phyloP scores from a whole-genome alignment of 1,140 invertebrate species.

The Caenorhabditis latens region DNA sequence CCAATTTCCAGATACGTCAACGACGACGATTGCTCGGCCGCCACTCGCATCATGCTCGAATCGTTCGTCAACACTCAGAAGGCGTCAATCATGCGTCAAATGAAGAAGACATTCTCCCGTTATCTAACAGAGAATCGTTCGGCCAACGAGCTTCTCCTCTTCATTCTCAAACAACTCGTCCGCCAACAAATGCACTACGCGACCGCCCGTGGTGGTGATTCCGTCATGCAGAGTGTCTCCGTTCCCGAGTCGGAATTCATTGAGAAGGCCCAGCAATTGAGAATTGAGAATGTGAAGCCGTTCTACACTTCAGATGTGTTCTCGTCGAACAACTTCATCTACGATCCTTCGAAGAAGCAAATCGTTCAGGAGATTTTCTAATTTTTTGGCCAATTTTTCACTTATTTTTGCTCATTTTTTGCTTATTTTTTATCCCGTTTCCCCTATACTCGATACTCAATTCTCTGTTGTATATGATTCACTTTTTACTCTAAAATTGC shows the following conservation, averaged over 20 bases:
- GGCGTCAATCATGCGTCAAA: constrained; percentile 94
- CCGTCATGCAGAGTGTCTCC: constrained; percentile 82
- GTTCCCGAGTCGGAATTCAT: constrained; percentile 91
- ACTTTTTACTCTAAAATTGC: no score
- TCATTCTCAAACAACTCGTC: constrained; percentile 92
- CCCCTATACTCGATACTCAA: no score
- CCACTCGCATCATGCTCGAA: constrained; percentile 95
- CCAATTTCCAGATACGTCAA: constrained; percentile 83
- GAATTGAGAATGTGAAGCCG: constrained; percentile 88
- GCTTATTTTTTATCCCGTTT: background rate
- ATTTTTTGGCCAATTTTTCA: background rate
- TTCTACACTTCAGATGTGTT: constrained; percentile 95
- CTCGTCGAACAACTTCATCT: constrained; percentile 88
- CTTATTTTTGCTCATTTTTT: background rate
- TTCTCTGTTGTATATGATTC: no score
- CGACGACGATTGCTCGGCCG: constrained; percentile 95
- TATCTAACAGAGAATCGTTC: constrained; percentile 94
- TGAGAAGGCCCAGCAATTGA: constrained; percentile 91
- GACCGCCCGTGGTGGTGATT: constrained; percentile 80
- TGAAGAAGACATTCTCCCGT: constrained; percentile 93
- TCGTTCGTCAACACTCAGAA: constrained; percentile 99
- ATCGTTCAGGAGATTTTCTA: constrained; percentile 83
- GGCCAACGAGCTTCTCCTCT: constrained; percentile 94
- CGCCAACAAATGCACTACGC: constrained; percentile 91
- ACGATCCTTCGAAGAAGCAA: constrained; percentile 86